phyloP scores from a whole-genome alignment of 2,113 vertebrate genomes.

The Upupa epops region DNA sequence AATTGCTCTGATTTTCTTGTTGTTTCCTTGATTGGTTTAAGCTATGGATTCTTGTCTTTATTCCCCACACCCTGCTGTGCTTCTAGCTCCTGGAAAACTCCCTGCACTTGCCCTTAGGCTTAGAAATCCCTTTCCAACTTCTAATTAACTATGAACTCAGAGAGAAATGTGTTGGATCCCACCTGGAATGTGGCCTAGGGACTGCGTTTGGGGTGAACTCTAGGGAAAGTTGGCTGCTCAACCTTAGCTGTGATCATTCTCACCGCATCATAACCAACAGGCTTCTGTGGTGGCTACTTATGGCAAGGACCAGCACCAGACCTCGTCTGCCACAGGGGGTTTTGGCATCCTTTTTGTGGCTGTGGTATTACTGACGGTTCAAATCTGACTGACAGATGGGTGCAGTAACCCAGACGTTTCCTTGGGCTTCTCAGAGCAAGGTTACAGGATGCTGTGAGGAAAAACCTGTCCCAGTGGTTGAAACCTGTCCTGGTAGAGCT shows the following conservation, averaged over 20 bases:
- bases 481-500: background rate
- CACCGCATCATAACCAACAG: background rate
- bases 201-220: background rate
- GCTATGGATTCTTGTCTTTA: background rate
- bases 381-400: background rate
- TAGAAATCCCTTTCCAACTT: background rate
- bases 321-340: background rate
- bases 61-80: slow-evolving; percentile 13
- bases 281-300: background rate
- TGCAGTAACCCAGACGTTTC: background rate
- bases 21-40: background rate
- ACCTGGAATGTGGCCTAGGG: background rate
- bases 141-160: background rate
- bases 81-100: slow-evolving; percentile 18
- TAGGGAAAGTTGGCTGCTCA: background rate
- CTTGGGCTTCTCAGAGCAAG: background rate
- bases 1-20: background rate
- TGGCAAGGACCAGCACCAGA: background rate
- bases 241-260: background rate
- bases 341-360: background rate
- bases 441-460: background rate
- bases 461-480: background rate
- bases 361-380: background rate
- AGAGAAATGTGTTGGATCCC: background rate
- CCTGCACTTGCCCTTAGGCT: background rate